Base-by-base conservation (phyloP, 2,113 vertebrate species). In the Eudyptes chrysolophus region DNA sequence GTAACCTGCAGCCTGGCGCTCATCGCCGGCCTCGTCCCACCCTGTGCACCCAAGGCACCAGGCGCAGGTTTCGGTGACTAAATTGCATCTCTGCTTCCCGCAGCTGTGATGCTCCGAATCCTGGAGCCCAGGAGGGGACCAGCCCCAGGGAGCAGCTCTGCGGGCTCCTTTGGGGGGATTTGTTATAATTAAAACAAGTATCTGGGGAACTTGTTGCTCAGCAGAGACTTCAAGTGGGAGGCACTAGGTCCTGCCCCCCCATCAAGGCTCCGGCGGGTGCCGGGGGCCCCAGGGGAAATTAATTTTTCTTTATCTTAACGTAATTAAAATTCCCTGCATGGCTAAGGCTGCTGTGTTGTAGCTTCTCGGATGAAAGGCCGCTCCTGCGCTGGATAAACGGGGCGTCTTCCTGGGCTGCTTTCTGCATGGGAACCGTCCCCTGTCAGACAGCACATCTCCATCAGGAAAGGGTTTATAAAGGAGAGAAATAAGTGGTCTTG, bases 101-200 rank as follows among this genome's bases (percentile, higher is more conserved):
- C 80, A 76, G 87, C 80, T 10, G 0, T 2, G 12, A 3, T 75
- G 64, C 72, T 92, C 75, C 1, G 1, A 84, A 75, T 89, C 81
- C 77, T 2, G 12, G 54, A 94, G 70, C 61, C 32, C 77, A 1
- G 0, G 76, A n/a, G 34, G n/a, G 38, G 24, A 70, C 40, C 10
- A 0, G 49, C 17, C 44, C 52, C 2, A 4, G n/a, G 64, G 77
- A 95, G 54, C 80, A 84, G 84, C 92, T 95, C 77, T 2, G 0
- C 3, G 0, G 57, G 74, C 78, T 93, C 90, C 92, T 81, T 51
- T 55, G 74, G 7, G 38, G 61, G 57, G 55, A 92, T 94, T 94
- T 80, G 48, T 94, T 85, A 76, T 76, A 95, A 95, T 95, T 94
- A 95, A 95, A 95, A 54, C 70, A 94, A 94, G n/a, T 90, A 90